These are phyloP conservation scores for Bufotes viridis DNA, from an alignment of 2,797 vertebrate species.

Conservation along the genomic window DNA sequence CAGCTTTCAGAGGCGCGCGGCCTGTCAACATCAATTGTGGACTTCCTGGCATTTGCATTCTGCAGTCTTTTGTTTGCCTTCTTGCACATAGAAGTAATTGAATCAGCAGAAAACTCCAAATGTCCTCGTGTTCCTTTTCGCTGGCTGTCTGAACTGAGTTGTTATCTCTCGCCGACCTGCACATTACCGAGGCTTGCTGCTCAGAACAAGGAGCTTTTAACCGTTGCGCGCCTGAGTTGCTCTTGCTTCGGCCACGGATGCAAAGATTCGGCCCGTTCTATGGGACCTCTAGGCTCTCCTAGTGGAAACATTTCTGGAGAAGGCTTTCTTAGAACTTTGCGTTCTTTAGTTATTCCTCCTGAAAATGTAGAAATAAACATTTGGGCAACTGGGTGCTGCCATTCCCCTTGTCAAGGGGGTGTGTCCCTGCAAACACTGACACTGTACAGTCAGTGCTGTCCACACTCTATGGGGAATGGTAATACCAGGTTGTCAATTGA, in stretches of 20 bases:
- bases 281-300: neutral
- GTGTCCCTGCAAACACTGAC: neutral
- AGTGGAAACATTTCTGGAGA: neutral
- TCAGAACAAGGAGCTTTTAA: neutral
- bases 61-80: conserved; percentile 38
- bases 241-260: neutral
- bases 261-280: neutral
- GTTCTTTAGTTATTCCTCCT: neutral
- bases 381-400: neutral
- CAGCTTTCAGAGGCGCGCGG: conserved; percentile 27
- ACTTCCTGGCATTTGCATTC: conserved; percentile 38
- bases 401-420: neutral
- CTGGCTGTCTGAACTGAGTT: conserved; percentile 6
- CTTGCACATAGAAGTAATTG: conserved; percentile 45
- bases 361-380: neutral
- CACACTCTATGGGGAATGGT: neutral
- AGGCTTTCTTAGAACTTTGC: neutral
- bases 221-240: neutral
- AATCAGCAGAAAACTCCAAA: conserved; percentile 54
- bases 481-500: neutral
- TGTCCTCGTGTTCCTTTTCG: conserved; percentile 41
- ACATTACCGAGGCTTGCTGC: neutral
- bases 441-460: neutral
- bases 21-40: conserved; percentile 52
- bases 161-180: conserved; percentile 7